Conservation (phyloP, 1,140 invertebrate genomes). For the Callitettix versicolor region DNA sequence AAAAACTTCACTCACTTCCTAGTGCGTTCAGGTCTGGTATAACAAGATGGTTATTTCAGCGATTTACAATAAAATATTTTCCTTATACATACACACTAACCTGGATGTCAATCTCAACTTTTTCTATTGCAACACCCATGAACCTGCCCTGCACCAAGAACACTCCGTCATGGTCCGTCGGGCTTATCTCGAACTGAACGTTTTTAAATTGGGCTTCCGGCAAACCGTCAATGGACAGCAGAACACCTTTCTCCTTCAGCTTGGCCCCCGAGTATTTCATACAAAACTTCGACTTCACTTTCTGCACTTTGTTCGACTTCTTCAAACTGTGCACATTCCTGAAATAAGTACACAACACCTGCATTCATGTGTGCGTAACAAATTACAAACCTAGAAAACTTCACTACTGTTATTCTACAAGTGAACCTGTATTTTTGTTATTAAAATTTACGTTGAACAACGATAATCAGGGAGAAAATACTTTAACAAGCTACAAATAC, state of each 20-base stretch:
- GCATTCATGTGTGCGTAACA: background rate
- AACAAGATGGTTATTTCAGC: too few relatives aligned
- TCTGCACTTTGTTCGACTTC: conserved; percentile 27
- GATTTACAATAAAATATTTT: too few relatives aligned
- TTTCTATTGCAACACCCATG: conserved; percentile 69
- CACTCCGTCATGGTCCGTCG: conserved; percentile 53
- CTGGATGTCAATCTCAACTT: conserved; percentile 59
- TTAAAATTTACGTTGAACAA: too few relatives aligned
- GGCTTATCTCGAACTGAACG: conserved; percentile 64
- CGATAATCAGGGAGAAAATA: too few relatives aligned
- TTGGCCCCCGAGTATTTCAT: conserved; percentile 62
- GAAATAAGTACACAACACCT: conserved; percentile 23
- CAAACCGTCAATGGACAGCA: conserved; percentile 62
- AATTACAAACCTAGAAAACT: background rate
- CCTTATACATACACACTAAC: conserved; percentile 25
- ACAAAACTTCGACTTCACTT: conserved; percentile 45
- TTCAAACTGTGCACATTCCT: conserved; percentile 36
- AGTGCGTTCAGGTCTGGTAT: too few relatives aligned
- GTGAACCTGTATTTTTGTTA: too few relatives aligned
- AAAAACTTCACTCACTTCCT: too few relatives aligned
- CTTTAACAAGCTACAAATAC: too few relatives aligned
- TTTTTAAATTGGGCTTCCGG: conserved; percentile 59
- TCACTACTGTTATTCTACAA: too few relatives aligned
- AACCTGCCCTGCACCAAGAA: conserved; percentile 67
- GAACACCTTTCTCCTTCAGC: conserved; percentile 61